Base-by-base conservation (phyloP, 2,113 vertebrate species). In the human region DNA sequence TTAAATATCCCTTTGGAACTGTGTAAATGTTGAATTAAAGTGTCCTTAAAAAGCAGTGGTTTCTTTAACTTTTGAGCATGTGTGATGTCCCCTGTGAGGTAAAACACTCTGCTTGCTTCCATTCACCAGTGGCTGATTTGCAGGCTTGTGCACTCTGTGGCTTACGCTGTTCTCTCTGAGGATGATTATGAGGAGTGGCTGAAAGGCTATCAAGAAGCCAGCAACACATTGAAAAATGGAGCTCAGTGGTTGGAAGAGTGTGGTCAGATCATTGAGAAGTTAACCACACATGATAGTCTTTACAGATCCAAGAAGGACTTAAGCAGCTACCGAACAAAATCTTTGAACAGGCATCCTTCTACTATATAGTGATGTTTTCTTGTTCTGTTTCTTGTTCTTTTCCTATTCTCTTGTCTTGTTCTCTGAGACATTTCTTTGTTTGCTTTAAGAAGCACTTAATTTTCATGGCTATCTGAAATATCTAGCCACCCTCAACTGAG, bases 191-290 rank as follows among this genome's bases (percentile, higher is more conserved):
- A 98, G 85, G 99, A 99, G 81, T 99, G 99, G 99, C 81, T 99
- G 90, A 99, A 99, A 48, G 98, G 99, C 95, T 99, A 99, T 84
- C 99, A 99, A 25, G 98, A 98, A 90, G 97, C 98, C 97, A 99
- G 99, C 98, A 99, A 99, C 1, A 98, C 99, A 79, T 72, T 99
- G 96, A 99, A 99, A 98, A 99, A 99, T 98, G 98, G 99, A 48
- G 96, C 99, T 73, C 99, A 99, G 96, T 99, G 99, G 89, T 96
- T 99, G 66, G 99, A 99, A 96, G 99, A 99, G 76, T 99, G 99
- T 96, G 99, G 99, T 13, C 99, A 99, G 97, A 99, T 99, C 79
- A 99, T 99, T 81, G 99, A 99, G 97, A 99, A 99, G 99, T 99
- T 99, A 98, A 93, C 0, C 1, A 2, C 9, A 27, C 0, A 0